Evolutionary conservation across 2,888 invertebrate genomes (phyloP).

Genomic region (Ceramica pisi): DNA sequence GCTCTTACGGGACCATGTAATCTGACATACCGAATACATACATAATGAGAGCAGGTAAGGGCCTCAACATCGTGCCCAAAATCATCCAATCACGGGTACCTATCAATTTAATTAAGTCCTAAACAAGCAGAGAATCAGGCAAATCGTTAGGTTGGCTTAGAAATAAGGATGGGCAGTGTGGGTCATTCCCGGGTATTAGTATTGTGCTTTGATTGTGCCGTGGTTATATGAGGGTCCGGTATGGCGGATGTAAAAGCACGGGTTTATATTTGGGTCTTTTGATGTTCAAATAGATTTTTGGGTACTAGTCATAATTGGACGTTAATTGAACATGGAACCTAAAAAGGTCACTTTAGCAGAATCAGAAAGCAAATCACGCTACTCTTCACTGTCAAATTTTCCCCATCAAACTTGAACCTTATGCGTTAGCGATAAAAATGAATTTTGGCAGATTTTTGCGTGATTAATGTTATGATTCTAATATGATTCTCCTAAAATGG

Average conservation of each 20-base stretch:
- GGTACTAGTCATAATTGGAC: not conserved
- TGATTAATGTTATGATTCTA: too few species aligned
- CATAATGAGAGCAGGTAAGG: slow-evolving; percentile 55
- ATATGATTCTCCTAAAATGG: too few species aligned
- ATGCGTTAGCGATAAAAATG: too few species aligned
- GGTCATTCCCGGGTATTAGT: slow-evolving; percentile 11
- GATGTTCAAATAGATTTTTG: not conserved
- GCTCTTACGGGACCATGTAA: not conserved
- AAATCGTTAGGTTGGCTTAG: slow-evolving; percentile 65
- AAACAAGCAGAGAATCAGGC: slow-evolving; percentile 73
- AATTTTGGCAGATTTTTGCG: too few species aligned
- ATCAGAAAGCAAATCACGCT: too few species aligned
- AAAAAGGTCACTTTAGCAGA: too few species aligned
- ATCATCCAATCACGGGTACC: slow-evolving; percentile 70
- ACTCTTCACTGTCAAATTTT: too few species aligned
- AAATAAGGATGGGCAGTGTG: slow-evolving; percentile 42
- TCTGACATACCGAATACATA: slow-evolving; percentile 45
- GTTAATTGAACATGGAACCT: too few species aligned
- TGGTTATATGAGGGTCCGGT: not conserved
- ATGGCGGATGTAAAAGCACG: not conserved
- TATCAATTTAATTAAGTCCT: slow-evolving; percentile 76
- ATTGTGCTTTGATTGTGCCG: slow-evolving; percentile 13
- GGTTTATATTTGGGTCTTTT: slow-evolving; percentile 1
- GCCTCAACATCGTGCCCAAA: slow-evolving; percentile 52
- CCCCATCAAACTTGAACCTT: too few species aligned